A percentile compares a stretch with the other conserved stretches of the same genome.
Conservation (phyloP, 2,797 vertebrate genomes). For the Lepus townsendii region DNA sequence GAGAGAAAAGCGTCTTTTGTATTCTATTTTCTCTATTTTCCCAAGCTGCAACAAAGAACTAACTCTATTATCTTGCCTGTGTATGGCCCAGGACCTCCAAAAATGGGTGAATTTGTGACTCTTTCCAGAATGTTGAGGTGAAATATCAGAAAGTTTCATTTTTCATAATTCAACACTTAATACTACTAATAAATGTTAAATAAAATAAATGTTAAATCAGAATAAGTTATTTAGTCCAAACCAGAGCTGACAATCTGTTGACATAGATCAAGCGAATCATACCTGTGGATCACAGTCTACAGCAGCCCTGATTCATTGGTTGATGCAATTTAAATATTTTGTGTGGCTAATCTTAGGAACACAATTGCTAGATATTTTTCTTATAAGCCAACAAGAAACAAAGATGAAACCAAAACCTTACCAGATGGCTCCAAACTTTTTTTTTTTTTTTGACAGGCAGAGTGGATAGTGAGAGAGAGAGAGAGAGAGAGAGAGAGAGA, state of each 20-base stretch:
- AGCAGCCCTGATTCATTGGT: background rate
- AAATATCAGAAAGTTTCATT: background rate
- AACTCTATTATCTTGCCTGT: background rate
- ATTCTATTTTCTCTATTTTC: background rate
- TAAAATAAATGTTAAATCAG: slow-evolving; percentile 30
- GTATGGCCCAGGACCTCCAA: background rate
- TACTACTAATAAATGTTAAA: background rate
- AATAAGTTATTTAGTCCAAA: slow-evolving; percentile 22
- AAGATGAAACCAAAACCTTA: slow-evolving; percentile 56
- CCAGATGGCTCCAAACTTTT: slow-evolving; percentile 42
- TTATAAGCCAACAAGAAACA: slow-evolving; percentile 54
- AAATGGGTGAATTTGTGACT: background rate
- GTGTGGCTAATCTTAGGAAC: background rate
- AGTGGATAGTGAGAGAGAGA: too few relatives aligned
- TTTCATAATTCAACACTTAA: slow-evolving; percentile 6
- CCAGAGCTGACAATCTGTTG: background rate
- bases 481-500: too few relatives aligned
- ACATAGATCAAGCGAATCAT: background rate
- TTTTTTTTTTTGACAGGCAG: too few relatives aligned
- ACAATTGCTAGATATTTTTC: background rate
- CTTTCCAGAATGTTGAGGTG: background rate
- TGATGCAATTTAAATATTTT: slow-evolving; percentile 37
- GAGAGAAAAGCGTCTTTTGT: background rate
- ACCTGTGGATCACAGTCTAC: background rate
- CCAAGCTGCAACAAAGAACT: slow-evolving; percentile 16